Evolutionary conservation across 2,113 vertebrate species (phyloP), one percentile per base, ranked within the genome.

Genomic region (Otus sunia): DNA sequence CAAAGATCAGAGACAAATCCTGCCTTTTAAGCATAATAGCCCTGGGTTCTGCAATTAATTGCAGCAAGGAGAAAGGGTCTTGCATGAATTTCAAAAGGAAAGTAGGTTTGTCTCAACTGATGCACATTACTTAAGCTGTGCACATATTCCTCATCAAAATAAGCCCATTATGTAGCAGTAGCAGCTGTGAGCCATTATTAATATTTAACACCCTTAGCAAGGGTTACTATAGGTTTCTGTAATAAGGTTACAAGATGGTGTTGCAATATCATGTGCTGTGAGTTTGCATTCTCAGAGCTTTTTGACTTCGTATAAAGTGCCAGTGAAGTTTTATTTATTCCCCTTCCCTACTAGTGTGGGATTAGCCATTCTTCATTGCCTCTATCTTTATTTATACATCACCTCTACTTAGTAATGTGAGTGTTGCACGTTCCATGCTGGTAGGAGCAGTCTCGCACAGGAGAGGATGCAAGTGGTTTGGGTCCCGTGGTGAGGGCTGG

Each of bases 171-270:
- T 86, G 77, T 55, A 62, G 81, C 93, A 58, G 81, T 15, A 93
- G 74, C 87, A 96, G 94, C 94, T 95, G 94, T 76, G 82, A 94
- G 93, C 85, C 71, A 73, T 95, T 86, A 90, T 97, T 94, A 96
- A 96, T 96, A 96, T 96, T 96, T 95, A 93, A 95, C 4, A 0
- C 62, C 79, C 71, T 83, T 85, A 86, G 58, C 87, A 82, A 74
- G 60, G 67, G 78, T 94, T 92, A 66, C 81, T 88, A 1, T 73
- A n/a, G 59, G 41, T 69, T 92, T 79, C 78, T 60, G 17, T 92
- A 93, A 73, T 79, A 86, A 88, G 45, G 81, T 86, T 93, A 83
- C 58, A 76, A 32, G 88, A 25, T 45, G 53, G 15, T 5, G 20
- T 69, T 86, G 34, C 49, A 79, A 17, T 90, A 84, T 86, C 66